A percentile compares a stretch with the other conserved stretches of the same genome.
phyloP scores from a whole-genome alignment of 2,797 vertebrate genomes.

The Delichon dasypus region DNA sequence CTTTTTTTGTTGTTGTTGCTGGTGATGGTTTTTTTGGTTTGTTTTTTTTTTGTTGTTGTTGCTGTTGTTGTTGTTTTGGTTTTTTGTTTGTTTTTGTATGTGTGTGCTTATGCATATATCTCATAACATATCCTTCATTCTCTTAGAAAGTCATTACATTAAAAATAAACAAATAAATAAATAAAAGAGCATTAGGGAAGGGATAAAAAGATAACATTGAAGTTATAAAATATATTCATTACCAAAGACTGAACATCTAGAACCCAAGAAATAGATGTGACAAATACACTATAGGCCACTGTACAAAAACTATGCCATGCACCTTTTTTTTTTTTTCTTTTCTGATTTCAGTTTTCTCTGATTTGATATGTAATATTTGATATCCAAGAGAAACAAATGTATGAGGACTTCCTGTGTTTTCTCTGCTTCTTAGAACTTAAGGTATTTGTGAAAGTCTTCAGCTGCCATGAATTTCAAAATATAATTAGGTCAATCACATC shows the following conservation, averaged over 20 bases:
- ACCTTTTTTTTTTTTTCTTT: not conserved
- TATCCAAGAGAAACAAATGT: not conserved
- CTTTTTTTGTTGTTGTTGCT: too few relatives aligned
- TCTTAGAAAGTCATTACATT: not conserved
- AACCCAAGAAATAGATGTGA: not conserved
- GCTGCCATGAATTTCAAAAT: not conserved
- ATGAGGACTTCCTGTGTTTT: not conserved
- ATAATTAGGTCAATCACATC: not conserved
- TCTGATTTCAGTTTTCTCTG: not conserved
- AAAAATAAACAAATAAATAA: not conserved
- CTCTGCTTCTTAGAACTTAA: not conserved
- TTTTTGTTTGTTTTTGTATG: not conserved
- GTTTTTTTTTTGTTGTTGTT: too few relatives aligned
- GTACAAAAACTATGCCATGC: not conserved
- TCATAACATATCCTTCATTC: not conserved
- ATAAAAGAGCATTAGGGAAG: rapidly evolving
- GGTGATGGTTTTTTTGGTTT: not conserved
- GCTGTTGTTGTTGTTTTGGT: too few relatives aligned
- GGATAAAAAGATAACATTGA: not conserved
- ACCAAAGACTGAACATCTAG: not conserved
- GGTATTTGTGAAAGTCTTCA: not conserved
- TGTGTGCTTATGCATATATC: rapidly evolving
- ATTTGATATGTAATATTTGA: not conserved
- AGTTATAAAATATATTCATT: not conserved
- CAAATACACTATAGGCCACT: not conserved